Conservation (phyloP, 1,140 invertebrate genomes). For the Atopsyche davidsoni region DNA sequence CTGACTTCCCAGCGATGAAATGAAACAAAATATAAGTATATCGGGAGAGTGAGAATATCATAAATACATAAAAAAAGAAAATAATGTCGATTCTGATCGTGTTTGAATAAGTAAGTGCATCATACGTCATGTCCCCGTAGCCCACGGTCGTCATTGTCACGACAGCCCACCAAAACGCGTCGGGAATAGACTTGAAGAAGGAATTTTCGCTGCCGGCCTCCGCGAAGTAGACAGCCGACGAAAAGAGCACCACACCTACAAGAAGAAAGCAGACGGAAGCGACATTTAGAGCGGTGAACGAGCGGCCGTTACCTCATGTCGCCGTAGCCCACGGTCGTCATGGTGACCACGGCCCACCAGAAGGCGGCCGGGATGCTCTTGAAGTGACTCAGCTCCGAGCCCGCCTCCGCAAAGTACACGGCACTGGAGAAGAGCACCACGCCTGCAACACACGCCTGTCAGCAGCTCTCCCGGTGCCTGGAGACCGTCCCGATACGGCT, state of each 20-base stretch:
- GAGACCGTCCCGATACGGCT: too few species aligned
- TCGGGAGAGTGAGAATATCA: neutral
- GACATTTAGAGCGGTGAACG: conserved; percentile 32
- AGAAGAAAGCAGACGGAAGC: conserved; percentile 47
- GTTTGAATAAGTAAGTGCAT: conserved; percentile 16
- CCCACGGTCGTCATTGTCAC: conserved; percentile 99
- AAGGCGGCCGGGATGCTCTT: conserved; percentile 95
- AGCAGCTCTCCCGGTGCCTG: too few species aligned
- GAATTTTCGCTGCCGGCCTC: conserved; percentile 96
- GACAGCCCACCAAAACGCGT: conserved; percentile 99
- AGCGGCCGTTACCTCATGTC: conserved; percentile 82
- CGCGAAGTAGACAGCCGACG: conserved; percentile 98
- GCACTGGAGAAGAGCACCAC: conserved; percentile 97
- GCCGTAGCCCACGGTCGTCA: conserved; percentile 96
- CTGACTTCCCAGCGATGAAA: too few species aligned
- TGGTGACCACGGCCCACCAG: conserved; percentile 93
- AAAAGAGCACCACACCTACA: conserved; percentile 97
- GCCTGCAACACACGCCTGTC: conserved; percentile 65
- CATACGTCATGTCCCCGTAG: conserved; percentile 99
- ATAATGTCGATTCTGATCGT: neutral
- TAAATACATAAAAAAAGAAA: neutral
- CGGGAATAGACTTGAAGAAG: conserved; percentile 97
- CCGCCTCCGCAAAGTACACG: conserved; percentile 98
- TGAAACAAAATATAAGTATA: too few species aligned
- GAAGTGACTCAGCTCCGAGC: conserved; percentile 92